These are phyloP conservation scores for Brotula barbata DNA, from an alignment of 2,797 vertebrate species.

Conservation along the genomic window DNA sequence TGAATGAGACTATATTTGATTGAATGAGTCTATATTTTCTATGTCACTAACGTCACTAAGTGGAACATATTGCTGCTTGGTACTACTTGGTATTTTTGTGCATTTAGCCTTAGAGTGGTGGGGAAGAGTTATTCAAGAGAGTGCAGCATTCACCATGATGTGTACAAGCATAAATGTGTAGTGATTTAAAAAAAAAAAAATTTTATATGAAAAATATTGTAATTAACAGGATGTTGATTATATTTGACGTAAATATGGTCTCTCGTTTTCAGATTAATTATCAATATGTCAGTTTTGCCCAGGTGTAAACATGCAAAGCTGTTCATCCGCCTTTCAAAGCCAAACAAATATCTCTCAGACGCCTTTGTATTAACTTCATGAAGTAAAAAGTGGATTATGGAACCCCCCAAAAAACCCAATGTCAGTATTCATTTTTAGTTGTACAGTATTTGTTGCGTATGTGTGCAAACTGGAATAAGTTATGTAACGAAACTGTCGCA, in stretches of 20 bases:
- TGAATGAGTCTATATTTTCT: conserved; percentile 57
- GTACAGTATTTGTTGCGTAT: conserved; percentile 52
- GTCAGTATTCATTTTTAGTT: conserved; percentile 38
- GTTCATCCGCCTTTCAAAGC: conserved; percentile 17
- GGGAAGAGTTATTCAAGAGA: conserved; percentile 16
- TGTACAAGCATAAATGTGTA: conserved; percentile 25
- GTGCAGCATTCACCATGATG: conserved; percentile 12
- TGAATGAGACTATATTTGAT: too few species aligned
- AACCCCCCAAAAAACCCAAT: conserved; percentile 3
- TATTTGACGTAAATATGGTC: not conserved
- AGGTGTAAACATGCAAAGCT: conserved; percentile 14
- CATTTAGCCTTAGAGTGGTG: conserved; percentile 43
- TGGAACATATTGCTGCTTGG: conserved; percentile 59
- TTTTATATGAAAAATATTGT: not conserved
- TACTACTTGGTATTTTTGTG: conserved; percentile 54
- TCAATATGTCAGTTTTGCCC: conserved; percentile 3
- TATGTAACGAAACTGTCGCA: conserved; percentile 39
- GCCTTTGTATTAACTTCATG: conserved; percentile 36
- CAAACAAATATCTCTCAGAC: conserved; percentile 36
- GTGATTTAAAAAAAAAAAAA: conserved; percentile 3
- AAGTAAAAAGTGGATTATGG: conserved; percentile 41
- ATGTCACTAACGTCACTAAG: conserved; percentile 57
- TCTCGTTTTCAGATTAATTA: conserved; percentile 13
- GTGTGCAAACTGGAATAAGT: conserved; percentile 65
- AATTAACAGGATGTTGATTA: conserved; percentile 4